Percentiles rank a stretch among this genome's conserved stretches.
phyloP scores from a whole-genome alignment of 2,888 invertebrate species.

The Lasioglossum leucozonium region DNA sequence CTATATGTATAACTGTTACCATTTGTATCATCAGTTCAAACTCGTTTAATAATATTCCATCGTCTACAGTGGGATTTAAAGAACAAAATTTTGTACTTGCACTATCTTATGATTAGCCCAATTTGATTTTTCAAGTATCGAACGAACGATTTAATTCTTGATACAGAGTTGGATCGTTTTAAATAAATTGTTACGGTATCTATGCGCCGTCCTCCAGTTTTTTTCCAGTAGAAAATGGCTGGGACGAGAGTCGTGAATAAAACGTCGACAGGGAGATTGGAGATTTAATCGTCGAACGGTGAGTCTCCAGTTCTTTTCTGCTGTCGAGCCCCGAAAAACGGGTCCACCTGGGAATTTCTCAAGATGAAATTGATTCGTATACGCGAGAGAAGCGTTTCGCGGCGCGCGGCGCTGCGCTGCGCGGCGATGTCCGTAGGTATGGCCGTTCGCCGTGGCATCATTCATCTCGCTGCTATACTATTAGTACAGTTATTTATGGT shows the following conservation, averaged over 20 bases:
- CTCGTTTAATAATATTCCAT: too few relatives aligned
- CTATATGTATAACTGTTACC: too few relatives aligned
- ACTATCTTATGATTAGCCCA: too few relatives aligned
- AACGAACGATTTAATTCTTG: too few relatives aligned
- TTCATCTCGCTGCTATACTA: conserved; percentile 73
- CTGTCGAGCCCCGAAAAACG: conserved; percentile 16
- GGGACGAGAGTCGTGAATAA: conserved; percentile 3
- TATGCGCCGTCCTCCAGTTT: neutral
- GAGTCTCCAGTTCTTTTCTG: conserved; percentile 68
- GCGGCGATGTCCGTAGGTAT: conserved; percentile 29
- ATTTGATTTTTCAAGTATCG: too few relatives aligned
- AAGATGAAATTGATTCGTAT: conserved; percentile 75
- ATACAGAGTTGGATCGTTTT: neutral
- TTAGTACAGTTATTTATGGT: conserved; percentile 75
- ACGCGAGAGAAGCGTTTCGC: conserved; percentile 57
- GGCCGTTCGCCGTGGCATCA: conserved; percentile 58
- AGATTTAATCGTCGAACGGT: conserved; percentile 74
- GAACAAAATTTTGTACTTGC: too few relatives aligned
- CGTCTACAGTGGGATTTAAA: too few relatives aligned
- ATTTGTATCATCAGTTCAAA: too few relatives aligned
- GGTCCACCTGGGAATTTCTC: conserved; percentile 75
- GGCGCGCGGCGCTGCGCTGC: conserved; percentile 24
- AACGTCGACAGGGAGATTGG: conserved; percentile 5
- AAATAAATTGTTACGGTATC: neutral
- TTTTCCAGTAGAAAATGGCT: conserved; percentile 25